Evolutionary conservation across 2,888 invertebrate genomes (phyloP).

Genomic region (Lacanobia wlatinum): DNA sequence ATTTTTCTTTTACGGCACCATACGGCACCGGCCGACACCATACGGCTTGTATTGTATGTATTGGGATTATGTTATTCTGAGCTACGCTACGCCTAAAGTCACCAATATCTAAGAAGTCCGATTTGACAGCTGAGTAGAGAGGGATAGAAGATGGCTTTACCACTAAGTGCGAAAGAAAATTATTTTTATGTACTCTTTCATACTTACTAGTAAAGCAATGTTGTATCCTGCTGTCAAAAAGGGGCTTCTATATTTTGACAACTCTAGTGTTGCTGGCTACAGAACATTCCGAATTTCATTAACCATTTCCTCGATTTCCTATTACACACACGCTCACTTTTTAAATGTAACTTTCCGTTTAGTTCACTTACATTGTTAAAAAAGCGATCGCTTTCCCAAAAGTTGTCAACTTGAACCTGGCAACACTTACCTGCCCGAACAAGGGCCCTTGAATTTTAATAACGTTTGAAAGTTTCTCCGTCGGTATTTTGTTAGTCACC

Average conservation of each 20-base stretch:
- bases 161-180: no score
- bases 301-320: not conserved
- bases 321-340: not conserved
- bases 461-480: constrained; percentile 48
- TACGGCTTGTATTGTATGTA: no score
- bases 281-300: not conserved
- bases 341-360: not conserved
- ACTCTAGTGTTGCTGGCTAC: not conserved
- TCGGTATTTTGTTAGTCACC: constrained; percentile 37
- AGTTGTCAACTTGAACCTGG: constrained; percentile 19
- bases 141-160: no score
- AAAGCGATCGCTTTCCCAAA: constrained; percentile 1
- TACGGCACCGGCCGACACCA: no score
- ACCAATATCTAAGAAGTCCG: no score
- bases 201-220: no score
- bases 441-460: constrained; percentile 62
- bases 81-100: not conserved
- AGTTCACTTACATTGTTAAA: not conserved
- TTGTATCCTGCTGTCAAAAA: no score
- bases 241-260: no score
- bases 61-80: not conserved
- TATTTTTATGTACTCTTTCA: no score
- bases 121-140: no score
- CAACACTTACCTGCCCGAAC: constrained; percentile 21
- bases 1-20: no score